Evolutionary conservation across 2,888 invertebrate species (phyloP).

Genomic region (Beris chalybata): DNA sequence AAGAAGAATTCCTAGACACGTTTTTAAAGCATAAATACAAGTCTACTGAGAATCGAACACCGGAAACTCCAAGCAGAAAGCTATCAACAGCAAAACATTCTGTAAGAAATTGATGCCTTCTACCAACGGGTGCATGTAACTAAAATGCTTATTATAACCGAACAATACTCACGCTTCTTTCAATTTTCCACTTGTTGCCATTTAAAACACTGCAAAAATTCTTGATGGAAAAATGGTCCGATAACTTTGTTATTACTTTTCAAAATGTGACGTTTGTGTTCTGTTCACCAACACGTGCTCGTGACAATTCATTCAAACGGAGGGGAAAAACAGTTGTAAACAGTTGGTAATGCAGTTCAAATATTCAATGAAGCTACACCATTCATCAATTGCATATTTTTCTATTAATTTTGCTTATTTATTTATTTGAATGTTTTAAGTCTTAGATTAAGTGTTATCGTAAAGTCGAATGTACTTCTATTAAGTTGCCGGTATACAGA

Average conservation of each 20-base stretch:
- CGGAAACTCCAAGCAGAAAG: too few relatives aligned
- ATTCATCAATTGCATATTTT: neutral
- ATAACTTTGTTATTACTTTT: neutral
- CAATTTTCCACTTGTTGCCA: constrained; percentile 50
- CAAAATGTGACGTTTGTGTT: neutral
- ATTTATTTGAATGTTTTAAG: too few relatives aligned
- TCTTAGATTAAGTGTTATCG: too few relatives aligned
- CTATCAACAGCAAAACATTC: too few relatives aligned
- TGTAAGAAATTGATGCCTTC: too few relatives aligned
- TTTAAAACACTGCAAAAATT: neutral
- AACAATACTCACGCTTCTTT: constrained; percentile 52
- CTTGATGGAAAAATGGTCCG: neutral
- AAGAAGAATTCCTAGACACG: too few relatives aligned
- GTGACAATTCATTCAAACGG: neutral
- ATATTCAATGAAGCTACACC: neutral
- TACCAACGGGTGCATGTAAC: too few relatives aligned
- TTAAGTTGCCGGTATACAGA: too few relatives aligned
- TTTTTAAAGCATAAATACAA: too few relatives aligned
- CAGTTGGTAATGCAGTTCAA: neutral
- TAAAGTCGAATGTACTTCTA: too few relatives aligned
- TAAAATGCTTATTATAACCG: too few relatives aligned
- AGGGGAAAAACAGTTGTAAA: neutral
- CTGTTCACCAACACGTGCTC: neutral
- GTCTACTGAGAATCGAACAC: too few relatives aligned
- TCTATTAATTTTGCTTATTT: neutral